Evolutionary conservation across 2,113 vertebrate genomes (phyloP), one percentile per base, ranked within the genome.

Genomic region (Dipodomys merriami): DNA sequence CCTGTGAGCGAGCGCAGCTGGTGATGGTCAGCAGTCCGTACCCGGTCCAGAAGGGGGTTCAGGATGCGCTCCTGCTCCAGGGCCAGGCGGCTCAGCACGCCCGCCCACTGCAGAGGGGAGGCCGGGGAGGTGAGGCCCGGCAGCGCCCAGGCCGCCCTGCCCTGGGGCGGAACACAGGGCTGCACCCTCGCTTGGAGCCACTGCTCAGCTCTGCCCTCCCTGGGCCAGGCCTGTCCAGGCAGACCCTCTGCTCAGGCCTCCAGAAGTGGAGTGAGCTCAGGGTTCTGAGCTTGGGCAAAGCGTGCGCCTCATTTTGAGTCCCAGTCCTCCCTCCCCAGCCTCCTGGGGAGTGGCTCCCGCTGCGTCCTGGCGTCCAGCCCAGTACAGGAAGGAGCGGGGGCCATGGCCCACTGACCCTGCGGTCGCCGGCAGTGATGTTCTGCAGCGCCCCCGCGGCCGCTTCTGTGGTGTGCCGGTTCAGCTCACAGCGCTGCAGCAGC

Each of bases 1-100:
- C 99, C 99, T 0, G 98, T 99, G 88, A 99, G 97, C 0, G 99
- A 98, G 82, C 98, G 98, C 88, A 99, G 98, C 97, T 99, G 99
- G 90, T 97, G 95, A 46, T 99, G 98, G 86, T 98, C 99, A 0
- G 98, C 97, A 0, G 98, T 99, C 86, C 99, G 98, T 19, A 99
- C 97, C 0, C 98, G 98, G 96, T 99, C 99, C 93, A 99, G 96
- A 76, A 99, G 98, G 0, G 99, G 98, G 74, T 99, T 99, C 89
- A 99, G 97, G 97, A 99, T 98, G 80, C 98, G 98, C 97, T 99
- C 99, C 97, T 99, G 99, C 95, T 99, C 99, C 96, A 99, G 94
- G 0, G 99, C 98, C 96, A 99, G 98, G 44, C 97, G 96, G 96
- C 99, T 99, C 97, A 99, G 97, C 94, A 99, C 98, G 0, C 98